phyloP scores from a whole-genome alignment of 2,113 vertebrate genomes.

The Uria aalge region DNA sequence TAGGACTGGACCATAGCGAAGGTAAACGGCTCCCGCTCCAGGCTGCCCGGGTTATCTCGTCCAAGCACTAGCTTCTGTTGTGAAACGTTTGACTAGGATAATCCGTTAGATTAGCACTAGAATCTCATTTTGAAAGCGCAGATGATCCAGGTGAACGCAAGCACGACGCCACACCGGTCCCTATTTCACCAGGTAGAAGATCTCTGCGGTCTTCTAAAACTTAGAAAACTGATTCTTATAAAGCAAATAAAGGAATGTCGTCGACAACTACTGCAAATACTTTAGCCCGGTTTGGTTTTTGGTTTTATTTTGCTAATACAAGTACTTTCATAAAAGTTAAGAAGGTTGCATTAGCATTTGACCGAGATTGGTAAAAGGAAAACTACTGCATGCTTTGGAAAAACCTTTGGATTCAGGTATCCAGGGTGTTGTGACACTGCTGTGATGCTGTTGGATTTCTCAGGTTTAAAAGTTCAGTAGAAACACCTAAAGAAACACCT shows the following conservation, averaged over 20 bases:
- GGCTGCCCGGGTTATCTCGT: neutral
- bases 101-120: neutral
- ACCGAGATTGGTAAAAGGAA: neutral
- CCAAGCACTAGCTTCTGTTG: neutral
- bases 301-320: neutral
- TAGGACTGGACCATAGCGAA: slow-evolving; percentile 90
- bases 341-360: neutral
- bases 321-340: neutral
- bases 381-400: neutral
- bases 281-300: neutral
- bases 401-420: neutral
- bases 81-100: no score
- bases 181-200: neutral
- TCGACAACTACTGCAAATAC: neutral
- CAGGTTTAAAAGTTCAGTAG: neutral
- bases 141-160: accelerated
- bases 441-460: neutral
- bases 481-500: neutral
- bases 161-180: accelerated
- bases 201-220: neutral
- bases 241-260: neutral
- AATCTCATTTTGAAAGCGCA: neutral
- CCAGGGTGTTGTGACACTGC: neutral
- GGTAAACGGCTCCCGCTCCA: slow-evolving; percentile 62
- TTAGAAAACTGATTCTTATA: neutral